Percentiles rank a stretch among this genome's conserved stretches.
phyloP scores from a whole-genome alignment of 2,113 vertebrate genomes.

The Lanius collurio region DNA sequence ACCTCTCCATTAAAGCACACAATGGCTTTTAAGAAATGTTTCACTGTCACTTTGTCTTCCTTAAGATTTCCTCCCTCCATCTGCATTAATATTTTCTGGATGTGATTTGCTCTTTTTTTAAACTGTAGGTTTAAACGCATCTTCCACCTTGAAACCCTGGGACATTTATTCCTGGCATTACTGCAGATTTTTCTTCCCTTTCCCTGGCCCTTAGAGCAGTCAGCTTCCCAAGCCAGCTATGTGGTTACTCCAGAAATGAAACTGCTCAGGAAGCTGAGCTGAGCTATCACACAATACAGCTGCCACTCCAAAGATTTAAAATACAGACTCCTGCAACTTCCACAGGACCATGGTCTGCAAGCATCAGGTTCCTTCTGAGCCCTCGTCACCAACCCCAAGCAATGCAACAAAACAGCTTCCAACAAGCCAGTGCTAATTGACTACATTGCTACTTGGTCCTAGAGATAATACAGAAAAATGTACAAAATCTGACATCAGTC shows the following conservation, averaged over 20 bases:
- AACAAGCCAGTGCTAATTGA: constrained; percentile 25
- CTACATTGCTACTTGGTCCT: constrained; percentile 21
- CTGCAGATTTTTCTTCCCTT: background rate
- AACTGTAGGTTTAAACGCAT: constrained; percentile 53
- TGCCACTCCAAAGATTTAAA: background rate
- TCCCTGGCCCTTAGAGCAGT: background rate
- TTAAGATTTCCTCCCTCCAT: constrained; percentile 36
- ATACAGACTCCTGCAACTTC: background rate
- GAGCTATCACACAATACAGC: fast-evolving
- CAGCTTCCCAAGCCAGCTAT: background rate
- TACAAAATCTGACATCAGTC: constrained; percentile 43
- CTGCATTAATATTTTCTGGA: constrained; percentile 70
- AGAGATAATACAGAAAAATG: constrained; percentile 13
- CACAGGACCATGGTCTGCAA: background rate
- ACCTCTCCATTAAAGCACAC: constrained; percentile 77
- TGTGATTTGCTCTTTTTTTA: constrained; percentile 67
- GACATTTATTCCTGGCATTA: constrained; percentile 66
- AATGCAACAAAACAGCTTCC: background rate
- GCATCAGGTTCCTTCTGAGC: background rate
- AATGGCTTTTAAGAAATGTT: constrained; percentile 78
- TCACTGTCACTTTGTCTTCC: constrained; percentile 71
- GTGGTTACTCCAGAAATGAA: background rate
- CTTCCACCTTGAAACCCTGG: constrained; percentile 26
- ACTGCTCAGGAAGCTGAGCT: background rate
- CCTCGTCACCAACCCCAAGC: background rate